Evolutionary conservation across 2,113 vertebrate genomes (phyloP), one percentile per base, ranked within the genome.

Genomic region (Antechinus stuartii): DNA sequence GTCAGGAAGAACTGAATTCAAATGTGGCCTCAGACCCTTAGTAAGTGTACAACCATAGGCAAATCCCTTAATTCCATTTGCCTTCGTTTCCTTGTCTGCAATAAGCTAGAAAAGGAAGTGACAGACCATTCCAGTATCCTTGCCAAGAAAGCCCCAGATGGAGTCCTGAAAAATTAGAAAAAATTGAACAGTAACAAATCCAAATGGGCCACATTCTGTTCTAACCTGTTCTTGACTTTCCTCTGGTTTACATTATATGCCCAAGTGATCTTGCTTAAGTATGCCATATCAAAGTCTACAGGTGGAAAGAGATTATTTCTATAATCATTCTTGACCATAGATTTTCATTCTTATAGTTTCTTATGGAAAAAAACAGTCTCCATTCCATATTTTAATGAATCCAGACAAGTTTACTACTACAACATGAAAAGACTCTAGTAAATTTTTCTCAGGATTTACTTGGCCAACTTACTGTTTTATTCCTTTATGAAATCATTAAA

Each of bases 401-500:
- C 10, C 54, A 46, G 19, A 49, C 91, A 25, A 89, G 9, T 92
- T 96, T 76, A 42, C 42, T 96, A 4, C 5, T 93, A 90, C 2
- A 54, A 61, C 57, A 49, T 68, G 91, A 55, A 47, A 54, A 54
- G 54, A 55, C 22, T 89, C 25, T 49, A 93, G 50, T 68, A 92
- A 35, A 56, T 94, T 94, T 90, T 89, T 16, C 76, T 49, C 24
- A 92, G 27, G 8, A 49, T 94, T 68, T 54, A 93, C 50, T 26
- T 96, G 91, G 84, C 92, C 30, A 92, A 30, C 90, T 35, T 26
- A 91, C 16, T 96, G 30, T 92, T 97, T 22, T 76, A 42, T 94
- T 93, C 61, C 47, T 92, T 96, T 89, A 91, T 90, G 91, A 89
- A 92, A 92, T 92, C 49, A 90, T 92, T 92, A 92, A 95, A 94